Evolutionary conservation across 2,888 invertebrate species (phyloP).

Genomic region (Drosophila mimica): DNA sequence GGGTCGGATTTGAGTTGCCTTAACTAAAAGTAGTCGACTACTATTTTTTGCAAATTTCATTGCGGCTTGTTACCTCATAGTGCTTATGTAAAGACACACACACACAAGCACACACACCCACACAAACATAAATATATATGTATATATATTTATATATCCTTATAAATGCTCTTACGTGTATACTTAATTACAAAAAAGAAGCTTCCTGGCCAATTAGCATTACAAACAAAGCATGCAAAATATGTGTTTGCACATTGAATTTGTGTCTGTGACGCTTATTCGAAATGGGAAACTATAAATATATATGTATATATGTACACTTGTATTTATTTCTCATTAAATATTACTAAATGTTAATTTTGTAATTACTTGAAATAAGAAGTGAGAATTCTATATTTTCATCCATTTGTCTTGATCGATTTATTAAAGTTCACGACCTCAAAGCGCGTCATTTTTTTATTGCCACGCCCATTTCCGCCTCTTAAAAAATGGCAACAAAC

Average conservation of each 20-base stretch:
- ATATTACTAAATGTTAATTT: neutral
- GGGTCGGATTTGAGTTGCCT: neutral
- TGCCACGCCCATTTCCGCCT: slow-evolving; percentile 8
- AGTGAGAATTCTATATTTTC: neutral
- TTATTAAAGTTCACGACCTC: slow-evolving; percentile 7
- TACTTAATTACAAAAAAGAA: slow-evolving; percentile 4
- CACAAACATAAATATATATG: neutral
- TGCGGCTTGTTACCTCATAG: slow-evolving; percentile 28
- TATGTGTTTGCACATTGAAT: slow-evolving; percentile 8
- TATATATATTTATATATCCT: neutral
- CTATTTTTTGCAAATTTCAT: slow-evolving; percentile 1
- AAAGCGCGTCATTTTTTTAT: slow-evolving; percentile 8
- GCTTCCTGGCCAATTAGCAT: slow-evolving; percentile 5
- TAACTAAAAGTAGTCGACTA: neutral
- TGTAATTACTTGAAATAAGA: neutral
- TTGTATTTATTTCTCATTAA: neutral
- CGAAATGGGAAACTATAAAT: neutral
- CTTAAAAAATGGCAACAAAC: neutral
- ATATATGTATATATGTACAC: neutral
- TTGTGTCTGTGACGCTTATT: neutral
- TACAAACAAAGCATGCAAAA: slow-evolving; percentile 7
- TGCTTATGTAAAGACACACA: slow-evolving; percentile 14
- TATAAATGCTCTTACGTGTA: neutral
- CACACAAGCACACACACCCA: neutral
- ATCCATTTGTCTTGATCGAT: neutral